Percentiles rank a stretch among this genome's conserved stretches.
Evolutionary conservation across 92 coral and sea anemone genomes (phyloP).

Genomic region (Virgularia gustaviana): DNA sequence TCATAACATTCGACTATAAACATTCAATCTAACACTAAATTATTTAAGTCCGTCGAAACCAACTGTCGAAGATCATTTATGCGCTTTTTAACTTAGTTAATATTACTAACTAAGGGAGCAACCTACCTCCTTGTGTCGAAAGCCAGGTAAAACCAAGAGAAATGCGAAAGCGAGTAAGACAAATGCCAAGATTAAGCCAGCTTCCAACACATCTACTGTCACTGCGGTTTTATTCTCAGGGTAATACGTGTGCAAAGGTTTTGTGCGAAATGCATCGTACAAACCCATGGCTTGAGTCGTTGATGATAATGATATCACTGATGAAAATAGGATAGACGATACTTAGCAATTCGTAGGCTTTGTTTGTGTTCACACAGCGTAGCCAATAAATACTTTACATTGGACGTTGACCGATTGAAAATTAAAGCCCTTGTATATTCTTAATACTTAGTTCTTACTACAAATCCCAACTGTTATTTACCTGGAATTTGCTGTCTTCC

Average conservation of each 20-base stretch:
- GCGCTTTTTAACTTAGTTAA: neutral
- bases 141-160: conserved; percentile 28
- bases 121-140: conserved; percentile 24
- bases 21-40: too few relatives aligned
- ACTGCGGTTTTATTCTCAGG: conserved; percentile 26
- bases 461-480: too few relatives aligned
- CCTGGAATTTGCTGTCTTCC: too few relatives aligned
- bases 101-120: neutral
- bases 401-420: too few relatives aligned
- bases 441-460: too few relatives aligned
- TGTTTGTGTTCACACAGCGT: too few relatives aligned
- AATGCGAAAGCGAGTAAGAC: conserved; percentile 23
- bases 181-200: conserved; percentile 15
- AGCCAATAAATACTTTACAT: too few relatives aligned
- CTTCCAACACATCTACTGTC: conserved; percentile 29
- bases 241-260: conserved; percentile 16
- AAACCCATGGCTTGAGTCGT: conserved; percentile 9
- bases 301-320: neutral
- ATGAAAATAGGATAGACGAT: neutral
- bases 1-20: too few relatives aligned
- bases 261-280: conserved; percentile 31
- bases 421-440: too few relatives aligned
- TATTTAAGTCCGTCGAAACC: too few relatives aligned
- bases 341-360: neutral
- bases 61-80: too few relatives aligned